phyloP scores from a whole-genome alignment of 2,113 vertebrate species.

The Ranitomeya imitator region DNA sequence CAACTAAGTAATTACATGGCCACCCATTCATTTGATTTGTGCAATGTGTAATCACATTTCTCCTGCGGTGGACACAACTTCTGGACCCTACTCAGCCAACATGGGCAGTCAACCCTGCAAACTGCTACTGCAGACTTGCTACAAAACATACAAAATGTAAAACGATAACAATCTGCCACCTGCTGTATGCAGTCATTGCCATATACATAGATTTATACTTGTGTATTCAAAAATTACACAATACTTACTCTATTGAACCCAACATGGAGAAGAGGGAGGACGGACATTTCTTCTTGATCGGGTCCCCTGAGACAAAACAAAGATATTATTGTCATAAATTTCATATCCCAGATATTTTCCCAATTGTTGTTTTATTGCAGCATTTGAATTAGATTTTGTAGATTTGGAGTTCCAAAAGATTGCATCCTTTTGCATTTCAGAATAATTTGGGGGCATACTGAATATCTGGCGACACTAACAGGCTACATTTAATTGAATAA shows the following conservation, averaged over 20 bases:
- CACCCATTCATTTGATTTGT: not conserved
- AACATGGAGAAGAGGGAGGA: slow-evolving; percentile 87
- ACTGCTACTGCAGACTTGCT: too few species aligned
- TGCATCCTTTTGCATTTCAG: not conserved
- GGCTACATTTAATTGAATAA: too few species aligned
- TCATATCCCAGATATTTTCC: not conserved
- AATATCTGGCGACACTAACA: too few species aligned
- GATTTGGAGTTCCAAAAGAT: not conserved
- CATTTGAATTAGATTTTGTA: not conserved
- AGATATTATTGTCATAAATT: slow-evolving; percentile 51
- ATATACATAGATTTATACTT: not conserved
- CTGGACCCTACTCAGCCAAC: too few species aligned
- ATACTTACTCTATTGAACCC: slow-evolving; percentile 90
- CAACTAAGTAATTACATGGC: not conserved
- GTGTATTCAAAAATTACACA: not conserved
- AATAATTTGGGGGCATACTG: not conserved
- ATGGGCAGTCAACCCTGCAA: too few species aligned
- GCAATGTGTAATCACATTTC: not conserved
- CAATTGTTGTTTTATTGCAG: not conserved
- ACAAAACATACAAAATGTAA: not conserved
- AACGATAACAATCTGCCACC: not conserved
- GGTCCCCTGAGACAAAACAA: slow-evolving; percentile 75
- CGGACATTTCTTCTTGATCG: slow-evolving; percentile 86
- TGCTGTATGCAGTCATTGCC: too few species aligned
- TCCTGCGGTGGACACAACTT: not conserved